phyloP scores from a whole-genome alignment of 92 coral and sea anemone species.

The Umimayanthus kanabou region DNA sequence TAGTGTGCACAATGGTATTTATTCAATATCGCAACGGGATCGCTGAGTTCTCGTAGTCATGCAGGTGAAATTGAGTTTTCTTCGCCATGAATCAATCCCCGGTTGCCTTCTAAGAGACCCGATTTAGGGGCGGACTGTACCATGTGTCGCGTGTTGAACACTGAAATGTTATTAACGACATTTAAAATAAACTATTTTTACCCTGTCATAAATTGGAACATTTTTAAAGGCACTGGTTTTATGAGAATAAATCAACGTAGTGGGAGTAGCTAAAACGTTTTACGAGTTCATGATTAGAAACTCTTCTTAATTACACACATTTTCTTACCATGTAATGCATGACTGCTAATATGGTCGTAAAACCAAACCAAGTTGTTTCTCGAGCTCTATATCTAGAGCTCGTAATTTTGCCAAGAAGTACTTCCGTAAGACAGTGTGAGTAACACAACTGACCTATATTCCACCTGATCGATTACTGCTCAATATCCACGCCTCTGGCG shows the following conservation, averaged over 20 bases:
- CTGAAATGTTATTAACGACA: neutral
- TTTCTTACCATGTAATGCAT: neutral
- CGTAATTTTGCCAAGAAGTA: neutral
- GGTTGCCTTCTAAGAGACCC: conserved; percentile 7
- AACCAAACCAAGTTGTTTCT: neutral
- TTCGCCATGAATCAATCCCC: neutral
- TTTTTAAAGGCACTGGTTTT: neutral
- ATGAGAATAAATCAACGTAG: too few relatives aligned
- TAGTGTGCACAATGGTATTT: neutral
- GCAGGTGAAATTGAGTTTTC: neutral
- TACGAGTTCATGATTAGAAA: neutral
- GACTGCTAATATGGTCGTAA: neutral
- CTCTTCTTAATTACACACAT: neutral
- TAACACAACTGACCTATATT: neutral
- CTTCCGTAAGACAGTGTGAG: neutral
- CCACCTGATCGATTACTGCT: neutral
- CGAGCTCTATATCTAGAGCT: neutral
- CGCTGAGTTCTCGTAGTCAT: neutral
- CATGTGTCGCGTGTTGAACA: neutral
- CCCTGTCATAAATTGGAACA: neutral
- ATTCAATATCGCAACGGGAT: conserved; percentile 4
- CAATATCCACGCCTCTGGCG: neutral
- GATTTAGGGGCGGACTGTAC: neutral
- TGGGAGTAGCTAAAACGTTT: neutral
- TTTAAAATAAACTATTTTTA: neutral